A percentile compares a stretch with the other conserved stretches of the same genome.
Evolutionary conservation across 2,113 vertebrate species (phyloP).

Genomic region (Austrofundulus limnaeus): DNA sequence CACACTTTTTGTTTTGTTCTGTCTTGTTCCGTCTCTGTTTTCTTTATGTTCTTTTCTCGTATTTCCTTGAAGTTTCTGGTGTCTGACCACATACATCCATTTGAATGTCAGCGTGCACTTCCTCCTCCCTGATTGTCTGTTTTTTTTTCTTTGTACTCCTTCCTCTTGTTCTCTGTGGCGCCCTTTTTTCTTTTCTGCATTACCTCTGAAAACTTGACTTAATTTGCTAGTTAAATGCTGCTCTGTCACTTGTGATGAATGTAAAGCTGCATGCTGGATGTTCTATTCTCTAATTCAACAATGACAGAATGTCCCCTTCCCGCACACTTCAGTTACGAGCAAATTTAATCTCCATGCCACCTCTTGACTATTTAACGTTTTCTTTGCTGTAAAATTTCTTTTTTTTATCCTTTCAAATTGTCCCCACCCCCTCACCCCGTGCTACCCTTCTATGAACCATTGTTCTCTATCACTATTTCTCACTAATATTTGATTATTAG

Average conservation of each 20-base stretch:
- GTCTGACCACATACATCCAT: constrained; percentile 41
- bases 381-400: constrained; percentile 84
- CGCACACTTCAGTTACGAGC: constrained; percentile 90
- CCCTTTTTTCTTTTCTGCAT: constrained; percentile 57
- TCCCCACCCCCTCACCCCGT: constrained; percentile 94
- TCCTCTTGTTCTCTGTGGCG: constrained; percentile 44
- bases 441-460: constrained; percentile 86
- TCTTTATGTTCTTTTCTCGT: constrained; percentile 48
- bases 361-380: constrained; percentile 91
- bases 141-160: constrained; percentile 32
- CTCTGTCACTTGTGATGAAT: constrained; percentile 87
- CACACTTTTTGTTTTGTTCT: constrained; percentile 61
- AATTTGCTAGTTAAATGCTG: constrained; percentile 82
- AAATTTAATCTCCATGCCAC: constrained; percentile 90
- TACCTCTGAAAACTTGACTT: constrained; percentile 38
- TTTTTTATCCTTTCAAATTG: constrained; percentile 88
- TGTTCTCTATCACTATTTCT: constrained; percentile 65
- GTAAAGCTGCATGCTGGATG: constrained; percentile 92
- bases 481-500: constrained; percentile 76
- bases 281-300: constrained; percentile 84
- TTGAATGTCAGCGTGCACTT: constrained; percentile 58
- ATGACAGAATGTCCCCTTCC: constrained; percentile 89
- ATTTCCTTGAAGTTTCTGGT: constrained; percentile 49
- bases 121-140: constrained; percentile 46
- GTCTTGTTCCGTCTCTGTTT: constrained; percentile 49